Base-by-base conservation (phyloP, 2,113 vertebrate genomes). In the Turnix velox region DNA sequence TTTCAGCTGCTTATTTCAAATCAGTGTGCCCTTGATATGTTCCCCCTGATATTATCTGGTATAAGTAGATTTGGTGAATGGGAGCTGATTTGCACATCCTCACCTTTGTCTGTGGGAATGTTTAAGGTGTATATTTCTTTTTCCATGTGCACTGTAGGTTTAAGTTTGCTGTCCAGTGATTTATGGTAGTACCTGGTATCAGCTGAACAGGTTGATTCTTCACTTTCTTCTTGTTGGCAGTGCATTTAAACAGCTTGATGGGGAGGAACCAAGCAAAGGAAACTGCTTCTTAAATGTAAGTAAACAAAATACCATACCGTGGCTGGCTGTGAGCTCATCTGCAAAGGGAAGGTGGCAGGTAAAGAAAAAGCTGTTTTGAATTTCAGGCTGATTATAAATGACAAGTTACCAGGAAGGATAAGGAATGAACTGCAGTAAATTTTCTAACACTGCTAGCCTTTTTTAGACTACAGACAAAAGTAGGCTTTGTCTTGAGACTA, bases 391-490 rank as follows among this genome's bases (percentile, higher is more conserved):
- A 71, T 87, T 87, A 80, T 51, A 80, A 89, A 83, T 67, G 84
- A 67, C 3, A 43, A 92, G 94, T 89, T 96, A 87, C 69, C 87
- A 83, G 62, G 71, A 35, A 83, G 59, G 58, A 69, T 5, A 82
- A 93, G 90, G 95, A 33, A 87, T 63, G 46, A 92, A 42, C 42
- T 68, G 13, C 87, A 59, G 84, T 76, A 93, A 54, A 18, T 92
- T 91, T 89, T 63, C 16, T 67, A 93, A 54, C 89, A 85, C 78
- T 0, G 2, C 51, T 62, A 51, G 35, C 66, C 91, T 94, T 95
- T 95, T 91, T 95, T 94, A 92, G 80, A 39, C 91, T 93, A 76
- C 92, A 92, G 94, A 93, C 77, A 96, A 94, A 96, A 85, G 92
- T 87, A 69, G 81, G 71, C 78, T 96, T 94, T 96, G 92, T 82